Conservation (phyloP, 2,113 vertebrate genomes). For the Thinocorus orbignyianus region DNA sequence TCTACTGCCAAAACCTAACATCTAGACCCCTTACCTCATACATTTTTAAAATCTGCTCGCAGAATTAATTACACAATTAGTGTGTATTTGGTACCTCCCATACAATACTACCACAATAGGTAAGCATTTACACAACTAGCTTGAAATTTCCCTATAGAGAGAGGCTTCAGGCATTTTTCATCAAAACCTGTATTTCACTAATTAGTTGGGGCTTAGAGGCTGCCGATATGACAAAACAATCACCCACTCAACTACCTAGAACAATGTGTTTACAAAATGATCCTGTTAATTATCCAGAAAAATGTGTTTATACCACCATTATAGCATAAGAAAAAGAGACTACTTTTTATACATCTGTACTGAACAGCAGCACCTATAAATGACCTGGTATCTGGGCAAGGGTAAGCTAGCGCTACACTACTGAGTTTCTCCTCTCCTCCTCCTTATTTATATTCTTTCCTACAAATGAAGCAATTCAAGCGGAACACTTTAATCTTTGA, state of each 20-base stretch:
- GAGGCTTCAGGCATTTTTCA: not conserved
- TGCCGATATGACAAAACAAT: not conserved
- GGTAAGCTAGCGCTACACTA: not conserved
- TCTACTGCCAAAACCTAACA: not conserved
- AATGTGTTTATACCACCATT: not conserved
- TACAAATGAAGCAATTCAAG: not conserved
- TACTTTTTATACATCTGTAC: not conserved
- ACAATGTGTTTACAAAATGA: not conserved
- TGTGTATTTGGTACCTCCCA: not conserved
- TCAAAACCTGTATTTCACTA: not conserved
- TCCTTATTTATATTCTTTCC: not conserved
- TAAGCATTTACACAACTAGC: not conserved
- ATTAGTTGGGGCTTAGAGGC: not conserved
- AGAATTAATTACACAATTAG: not conserved
- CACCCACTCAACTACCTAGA: not conserved
- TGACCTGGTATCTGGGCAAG: not conserved
- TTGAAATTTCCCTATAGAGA: not conserved
- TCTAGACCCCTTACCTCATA: not conserved
- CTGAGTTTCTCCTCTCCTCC: not conserved
- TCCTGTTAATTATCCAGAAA: not conserved
- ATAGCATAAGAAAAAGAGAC: not conserved
- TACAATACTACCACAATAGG: not conserved
- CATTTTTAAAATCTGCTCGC: not conserved
- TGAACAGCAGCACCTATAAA: not conserved
- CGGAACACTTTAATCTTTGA: not conserved